Percentiles rank a stretch among this genome's conserved stretches.
These are phyloP conservation scores for Lasius platythorax DNA, from an alignment of 2,888 invertebrate species.

Conservation along the genomic window DNA sequence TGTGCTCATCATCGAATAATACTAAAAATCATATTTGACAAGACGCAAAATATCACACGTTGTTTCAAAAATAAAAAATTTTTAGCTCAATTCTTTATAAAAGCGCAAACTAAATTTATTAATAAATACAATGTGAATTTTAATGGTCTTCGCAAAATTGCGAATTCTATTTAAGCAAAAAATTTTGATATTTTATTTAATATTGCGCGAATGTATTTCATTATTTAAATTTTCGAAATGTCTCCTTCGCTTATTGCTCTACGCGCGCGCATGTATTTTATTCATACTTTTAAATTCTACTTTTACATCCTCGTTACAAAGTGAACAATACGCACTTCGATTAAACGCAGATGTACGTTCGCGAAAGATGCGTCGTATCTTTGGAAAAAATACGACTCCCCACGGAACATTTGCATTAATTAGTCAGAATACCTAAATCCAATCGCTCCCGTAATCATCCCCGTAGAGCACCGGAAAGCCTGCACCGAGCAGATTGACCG, in stretches of 20 bases:
- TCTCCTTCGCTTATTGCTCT: neutral
- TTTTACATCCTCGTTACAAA: neutral
- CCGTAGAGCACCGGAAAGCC: conserved; percentile 10
- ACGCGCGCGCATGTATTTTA: neutral
- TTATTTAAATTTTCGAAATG: conserved; percentile 20
- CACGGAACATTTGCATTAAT: conserved; percentile 27
- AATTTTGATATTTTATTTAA: neutral
- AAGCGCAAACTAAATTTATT: neutral
- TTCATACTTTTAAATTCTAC: neutral
- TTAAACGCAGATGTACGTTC: neutral
- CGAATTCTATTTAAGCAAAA: neutral
- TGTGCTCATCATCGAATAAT: neutral
- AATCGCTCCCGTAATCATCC: conserved; percentile 34
- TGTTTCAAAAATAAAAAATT: conserved; percentile 10
- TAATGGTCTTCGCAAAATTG: neutral
- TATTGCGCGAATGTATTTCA: neutral
- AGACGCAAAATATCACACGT: conserved; percentile 5
- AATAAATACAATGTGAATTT: neutral
- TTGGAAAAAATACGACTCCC: neutral
- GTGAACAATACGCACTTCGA: too few relatives aligned
- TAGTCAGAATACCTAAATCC: conserved; percentile 34
- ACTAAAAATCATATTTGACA: neutral
- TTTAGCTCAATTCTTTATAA: neutral
- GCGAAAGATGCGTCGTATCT: neutral
- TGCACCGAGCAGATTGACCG: conserved; percentile 38